A percentile compares a stretch with the other conserved stretches of the same genome.
Conservation (phyloP, 2,113 vertebrate genomes). For the Thomomys bottae region DNA sequence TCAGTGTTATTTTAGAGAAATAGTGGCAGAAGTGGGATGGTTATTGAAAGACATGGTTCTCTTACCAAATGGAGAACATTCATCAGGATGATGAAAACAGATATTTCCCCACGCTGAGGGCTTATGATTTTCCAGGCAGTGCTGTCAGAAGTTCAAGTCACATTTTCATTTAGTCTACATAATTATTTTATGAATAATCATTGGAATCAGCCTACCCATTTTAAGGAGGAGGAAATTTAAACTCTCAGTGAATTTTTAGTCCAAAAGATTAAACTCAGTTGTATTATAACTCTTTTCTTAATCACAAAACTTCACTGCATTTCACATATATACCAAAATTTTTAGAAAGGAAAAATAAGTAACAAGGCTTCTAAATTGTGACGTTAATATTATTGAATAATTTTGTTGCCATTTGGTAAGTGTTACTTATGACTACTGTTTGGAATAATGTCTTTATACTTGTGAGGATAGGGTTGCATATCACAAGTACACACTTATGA, state of each 20-base stretch:
- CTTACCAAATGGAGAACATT: background rate
- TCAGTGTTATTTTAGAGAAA: background rate
- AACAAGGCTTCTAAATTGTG: background rate
- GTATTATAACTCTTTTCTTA: background rate
- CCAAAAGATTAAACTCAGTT: background rate
- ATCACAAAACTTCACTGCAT: background rate
- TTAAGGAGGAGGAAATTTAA: conserved; percentile 42
- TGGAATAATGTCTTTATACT: background rate
- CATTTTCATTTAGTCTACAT: background rate
- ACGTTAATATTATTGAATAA: background rate
- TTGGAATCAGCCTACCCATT: background rate
- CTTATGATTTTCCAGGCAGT: background rate
- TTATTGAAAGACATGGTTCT: background rate
- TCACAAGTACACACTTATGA: background rate
- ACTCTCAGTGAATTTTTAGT: background rate
- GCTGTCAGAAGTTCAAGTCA: background rate
- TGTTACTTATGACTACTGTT: background rate
- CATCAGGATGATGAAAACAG: background rate
- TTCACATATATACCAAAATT: background rate
- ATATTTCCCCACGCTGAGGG: background rate
- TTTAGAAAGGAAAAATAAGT: background rate
- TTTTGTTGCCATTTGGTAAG: background rate
- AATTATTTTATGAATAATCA: background rate
- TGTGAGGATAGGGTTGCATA: background rate
- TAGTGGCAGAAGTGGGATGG: background rate